Conservation (phyloP, 2,888 invertebrate species). For the Ichneumoninae sp. region DNA sequence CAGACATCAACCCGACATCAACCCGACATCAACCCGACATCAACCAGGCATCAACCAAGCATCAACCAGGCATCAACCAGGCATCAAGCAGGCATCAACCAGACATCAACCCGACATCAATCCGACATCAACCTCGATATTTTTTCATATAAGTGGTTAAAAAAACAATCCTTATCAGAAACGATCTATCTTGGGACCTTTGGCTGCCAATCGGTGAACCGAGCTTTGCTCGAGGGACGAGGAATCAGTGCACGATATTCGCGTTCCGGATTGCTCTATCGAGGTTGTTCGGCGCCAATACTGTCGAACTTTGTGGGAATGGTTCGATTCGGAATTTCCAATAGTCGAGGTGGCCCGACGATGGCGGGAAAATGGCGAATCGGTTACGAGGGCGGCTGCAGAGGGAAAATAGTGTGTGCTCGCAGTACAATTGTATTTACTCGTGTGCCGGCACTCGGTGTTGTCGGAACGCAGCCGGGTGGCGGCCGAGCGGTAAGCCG, state of each 20-base stretch:
- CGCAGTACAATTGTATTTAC: slow-evolving; percentile 10
- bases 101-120: background rate
- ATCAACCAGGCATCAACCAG: too few relatives aligned
- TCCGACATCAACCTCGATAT: background rate
- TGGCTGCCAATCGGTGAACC: background rate
- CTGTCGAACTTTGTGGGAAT: slow-evolving; percentile 15
- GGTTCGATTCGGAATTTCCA: slow-evolving; percentile 32
- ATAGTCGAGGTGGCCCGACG: background rate
- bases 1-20: too few relatives aligned
- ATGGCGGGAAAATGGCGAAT: slow-evolving; percentile 2
- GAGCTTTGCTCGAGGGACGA: background rate
- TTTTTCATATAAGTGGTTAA: background rate
- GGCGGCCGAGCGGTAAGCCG: slow-evolving; percentile 53
- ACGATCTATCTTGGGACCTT: background rate
- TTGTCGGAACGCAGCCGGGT: slow-evolving; percentile 37
- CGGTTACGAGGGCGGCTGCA: background rate
- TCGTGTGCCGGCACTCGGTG: slow-evolving; percentile 11
- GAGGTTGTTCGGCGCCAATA: background rate
- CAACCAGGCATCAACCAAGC: too few relatives aligned
- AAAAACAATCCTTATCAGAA: background rate
- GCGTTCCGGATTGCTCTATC: slow-evolving; percentile 12
- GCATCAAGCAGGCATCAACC: too few relatives aligned
- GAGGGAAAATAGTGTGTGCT: slow-evolving; percentile 5
- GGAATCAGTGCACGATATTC: background rate
- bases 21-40: too few relatives aligned